phyloP scores from a whole-genome alignment of 2,797 vertebrate genomes.

The Mormyrops attenuatus region DNA sequence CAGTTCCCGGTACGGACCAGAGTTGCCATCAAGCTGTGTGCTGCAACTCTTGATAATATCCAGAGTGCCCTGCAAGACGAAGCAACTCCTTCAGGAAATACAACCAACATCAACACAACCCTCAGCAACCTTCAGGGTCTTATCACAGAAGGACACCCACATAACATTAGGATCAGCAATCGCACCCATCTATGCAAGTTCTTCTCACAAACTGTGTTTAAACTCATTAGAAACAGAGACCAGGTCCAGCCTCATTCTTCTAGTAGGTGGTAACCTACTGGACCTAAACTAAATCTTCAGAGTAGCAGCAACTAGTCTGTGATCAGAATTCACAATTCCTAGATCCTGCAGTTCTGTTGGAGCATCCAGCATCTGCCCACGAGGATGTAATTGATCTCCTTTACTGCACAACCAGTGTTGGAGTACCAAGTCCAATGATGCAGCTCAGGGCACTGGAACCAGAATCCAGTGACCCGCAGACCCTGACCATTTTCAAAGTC shows the following conservation, averaged over 20 bases:
- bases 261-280: not conserved
- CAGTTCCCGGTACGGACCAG: too few relatives aligned
- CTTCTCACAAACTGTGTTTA: too few relatives aligned
- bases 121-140: not conserved
- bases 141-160: not conserved
- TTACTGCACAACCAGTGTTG: not conserved
- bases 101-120: not conserved
- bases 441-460: not conserved
- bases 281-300: not conserved
- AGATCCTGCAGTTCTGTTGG: not conserved
- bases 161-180: not conserved
- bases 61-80: too few relatives aligned
- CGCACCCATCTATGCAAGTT: not conserved
- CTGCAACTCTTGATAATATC: too few relatives aligned
- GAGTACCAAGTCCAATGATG: not conserved
- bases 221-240: not conserved
- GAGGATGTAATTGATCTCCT: not conserved
- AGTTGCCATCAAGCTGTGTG: too few relatives aligned
- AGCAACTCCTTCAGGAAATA: too few relatives aligned
- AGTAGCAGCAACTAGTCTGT: not conserved
- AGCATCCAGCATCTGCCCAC: not conserved
- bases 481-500: not conserved
- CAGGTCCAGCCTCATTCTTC: not conserved
- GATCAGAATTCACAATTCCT: not conserved
- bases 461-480: not conserved